Evolutionary conservation across 64 coral and sea anemone species (phyloP).

Genomic region (Hydrozoanthus tunicans): DNA sequence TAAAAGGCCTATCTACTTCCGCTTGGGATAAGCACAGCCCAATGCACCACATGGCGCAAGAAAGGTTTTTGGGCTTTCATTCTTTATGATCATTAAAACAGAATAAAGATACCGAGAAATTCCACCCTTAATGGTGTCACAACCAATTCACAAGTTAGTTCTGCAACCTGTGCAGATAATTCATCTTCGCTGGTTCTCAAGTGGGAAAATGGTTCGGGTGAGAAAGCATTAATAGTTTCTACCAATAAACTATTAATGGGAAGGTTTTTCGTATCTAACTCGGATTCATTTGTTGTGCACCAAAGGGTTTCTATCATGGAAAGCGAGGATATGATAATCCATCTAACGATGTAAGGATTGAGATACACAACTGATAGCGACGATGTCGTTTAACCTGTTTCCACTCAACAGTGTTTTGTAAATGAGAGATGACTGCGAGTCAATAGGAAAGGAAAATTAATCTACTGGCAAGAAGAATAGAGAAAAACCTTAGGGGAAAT

Average conservation of each 20-base stretch:
- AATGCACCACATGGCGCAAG: no score
- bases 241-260: slow-evolving; percentile 29
- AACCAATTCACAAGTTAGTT: background rate
- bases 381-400: background rate
- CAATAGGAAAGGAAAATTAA: background rate
- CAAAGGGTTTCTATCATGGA: background rate
- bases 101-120: no score
- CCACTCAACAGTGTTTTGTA: background rate
- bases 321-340: background rate
- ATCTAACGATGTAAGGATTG: background rate
- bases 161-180: background rate
- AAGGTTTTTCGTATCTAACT: background rate
- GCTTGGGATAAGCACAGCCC: no score
- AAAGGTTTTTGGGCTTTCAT: no score
- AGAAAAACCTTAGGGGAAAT: background rate
- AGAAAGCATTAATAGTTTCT: background rate
- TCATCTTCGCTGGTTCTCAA: slow-evolving; percentile 3
- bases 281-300: background rate
- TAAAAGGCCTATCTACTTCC: no score
- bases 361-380: background rate
- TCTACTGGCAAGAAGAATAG: background rate
- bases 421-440: background rate
- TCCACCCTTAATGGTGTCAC: background rate
- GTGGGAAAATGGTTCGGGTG: background rate
- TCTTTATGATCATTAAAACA: no score